These are phyloP conservation scores for Poeciliopsis presidionis DNA, from an alignment of 2,797 vertebrate genomes.

Conservation along the genomic window DNA sequence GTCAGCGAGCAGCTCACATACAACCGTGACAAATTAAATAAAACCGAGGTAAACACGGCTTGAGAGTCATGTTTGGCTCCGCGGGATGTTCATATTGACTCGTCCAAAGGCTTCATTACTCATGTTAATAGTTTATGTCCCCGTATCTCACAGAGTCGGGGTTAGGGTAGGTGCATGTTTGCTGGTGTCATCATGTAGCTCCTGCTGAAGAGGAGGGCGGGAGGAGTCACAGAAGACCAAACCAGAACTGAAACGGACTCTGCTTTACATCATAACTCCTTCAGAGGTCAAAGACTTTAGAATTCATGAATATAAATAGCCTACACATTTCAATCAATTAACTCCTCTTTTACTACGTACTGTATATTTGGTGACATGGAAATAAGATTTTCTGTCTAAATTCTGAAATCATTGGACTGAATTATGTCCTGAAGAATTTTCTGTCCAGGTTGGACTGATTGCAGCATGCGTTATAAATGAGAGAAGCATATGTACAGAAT, in stretches of 20 bases:
- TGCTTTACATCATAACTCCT: not conserved
- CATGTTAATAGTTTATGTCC: slow-evolving; percentile 20
- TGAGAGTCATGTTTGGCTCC: slow-evolving; percentile 15
- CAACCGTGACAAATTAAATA: slow-evolving; percentile 42
- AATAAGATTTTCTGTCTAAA: not conserved
- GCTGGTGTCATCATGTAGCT: not conserved
- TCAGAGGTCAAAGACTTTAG: not conserved
- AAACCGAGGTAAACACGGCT: slow-evolving; percentile 38
- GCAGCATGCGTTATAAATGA: not conserved
- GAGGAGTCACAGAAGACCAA: not conserved
- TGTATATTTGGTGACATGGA: not conserved
- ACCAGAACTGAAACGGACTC: not conserved
- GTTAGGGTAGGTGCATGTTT: not conserved
- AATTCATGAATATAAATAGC: not conserved
- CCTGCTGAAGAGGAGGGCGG: not conserved
- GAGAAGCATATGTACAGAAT: not conserved
- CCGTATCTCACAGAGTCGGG: not conserved
- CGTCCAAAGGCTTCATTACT: slow-evolving; percentile 24
- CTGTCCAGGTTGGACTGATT: not conserved
- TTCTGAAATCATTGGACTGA: not conserved
- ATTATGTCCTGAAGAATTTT: not conserved
- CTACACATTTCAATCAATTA: not conserved
- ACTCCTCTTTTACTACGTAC: not conserved
- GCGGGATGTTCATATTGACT: slow-evolving; percentile 31
- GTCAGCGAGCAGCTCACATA: slow-evolving; percentile 22